Base-by-base conservation (phyloP, 2,888 invertebrate species). In the Sinohyriopsis cumingii region DNA sequence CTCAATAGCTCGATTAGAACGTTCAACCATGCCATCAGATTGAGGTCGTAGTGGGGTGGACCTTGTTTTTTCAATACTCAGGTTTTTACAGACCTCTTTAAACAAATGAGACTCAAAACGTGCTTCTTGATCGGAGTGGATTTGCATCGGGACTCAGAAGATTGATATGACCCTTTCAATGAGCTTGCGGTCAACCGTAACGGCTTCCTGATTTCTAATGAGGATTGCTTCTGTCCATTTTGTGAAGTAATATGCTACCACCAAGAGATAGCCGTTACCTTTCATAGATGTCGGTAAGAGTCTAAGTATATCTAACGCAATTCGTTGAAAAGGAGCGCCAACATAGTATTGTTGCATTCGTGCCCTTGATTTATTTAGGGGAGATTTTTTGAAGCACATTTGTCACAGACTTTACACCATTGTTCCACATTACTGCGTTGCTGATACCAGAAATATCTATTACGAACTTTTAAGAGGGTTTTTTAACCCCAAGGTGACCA, bases 1-100 rank as follows among this genome's bases (percentile, higher is more conserved):
- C n/a, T 67, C 61, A 33, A 69, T 45, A 6, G 73, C 69, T 20
- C 71, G 55, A 55, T 75, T 75, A 18, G 63, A 62, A 4, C 72
- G 65, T 24, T 75, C 71, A 15, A 72, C 54, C 55, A 72, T 53
- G n/a, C 68, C 73, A 59, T 76, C 67, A 33, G 65, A 67, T 60
- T 66, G 24, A 19, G 69, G 72, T 63, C 68, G 66, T 59, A 72
- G 71, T 18, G 75, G 75, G 3, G 28, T 25, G 19, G 69, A 73
- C 56, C 76, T 59, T 24, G 76, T 76, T 55, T 73, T 68, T 12
- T 67, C 19, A 22, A 73, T 63, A n/a, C 24, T 61, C 2, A 72
- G 24, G 15, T 67, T 54, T 33, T 25, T 63, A 55, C 69, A 73
- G 59, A 70, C 45, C 59, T 71, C 65, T 28, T 25, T 28, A 22